Conservation (phyloP, 2,113 vertebrate genomes). For the Natator depressus region DNA sequence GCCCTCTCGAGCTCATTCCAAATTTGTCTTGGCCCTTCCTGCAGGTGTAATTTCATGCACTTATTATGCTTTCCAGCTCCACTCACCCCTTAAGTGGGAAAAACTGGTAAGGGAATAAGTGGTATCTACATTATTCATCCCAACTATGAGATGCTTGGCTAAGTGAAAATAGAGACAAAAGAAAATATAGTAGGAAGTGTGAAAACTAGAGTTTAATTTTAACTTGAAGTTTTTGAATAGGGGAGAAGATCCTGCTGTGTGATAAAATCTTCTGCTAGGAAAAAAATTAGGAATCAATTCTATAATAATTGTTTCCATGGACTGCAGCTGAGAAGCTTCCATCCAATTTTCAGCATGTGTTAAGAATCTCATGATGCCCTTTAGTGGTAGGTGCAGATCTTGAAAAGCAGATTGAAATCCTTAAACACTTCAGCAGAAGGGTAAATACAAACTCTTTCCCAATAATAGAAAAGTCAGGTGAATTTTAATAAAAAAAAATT, state of each 20-base stretch:
- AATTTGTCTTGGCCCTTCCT: background rate
- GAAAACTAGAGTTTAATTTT: constrained; percentile 43
- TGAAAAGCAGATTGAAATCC: background rate
- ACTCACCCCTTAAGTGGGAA: background rate
- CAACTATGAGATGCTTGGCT: background rate
- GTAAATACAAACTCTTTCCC: background rate
- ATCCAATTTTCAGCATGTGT: background rate
- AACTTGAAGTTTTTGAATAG: background rate
- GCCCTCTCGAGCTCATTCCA: background rate
- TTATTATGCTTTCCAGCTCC: background rate
- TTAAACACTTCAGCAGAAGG: background rate
- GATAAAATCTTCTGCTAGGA: background rate
- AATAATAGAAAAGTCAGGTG: background rate
- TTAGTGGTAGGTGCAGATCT: background rate
- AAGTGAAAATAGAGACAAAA: background rate
- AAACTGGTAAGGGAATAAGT: background rate
- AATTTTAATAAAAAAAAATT: constrained; percentile 49
- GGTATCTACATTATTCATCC: background rate
- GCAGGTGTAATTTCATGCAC: background rate
- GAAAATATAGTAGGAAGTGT: constrained; percentile 25
- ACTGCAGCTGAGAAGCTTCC: constrained; percentile 32
- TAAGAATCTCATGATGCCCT: background rate
- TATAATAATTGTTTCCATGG: constrained; percentile 41
- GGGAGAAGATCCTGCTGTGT: constrained; percentile 1
- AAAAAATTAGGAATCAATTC: constrained; percentile 32